Conservation (phyloP, 2,888 invertebrate genomes). For the Spilarctia lutea region DNA sequence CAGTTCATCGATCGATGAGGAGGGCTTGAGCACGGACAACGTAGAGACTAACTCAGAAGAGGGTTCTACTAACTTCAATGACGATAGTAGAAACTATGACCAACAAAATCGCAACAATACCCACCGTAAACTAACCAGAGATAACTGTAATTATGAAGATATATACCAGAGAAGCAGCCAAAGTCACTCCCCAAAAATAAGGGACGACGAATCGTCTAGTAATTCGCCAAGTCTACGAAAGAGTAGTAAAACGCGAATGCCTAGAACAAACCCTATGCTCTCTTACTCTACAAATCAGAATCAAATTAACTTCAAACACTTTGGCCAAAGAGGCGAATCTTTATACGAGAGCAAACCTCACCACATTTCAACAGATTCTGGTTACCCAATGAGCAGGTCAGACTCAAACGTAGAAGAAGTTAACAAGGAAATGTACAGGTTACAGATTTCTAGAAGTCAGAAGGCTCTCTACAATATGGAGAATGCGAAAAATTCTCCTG, state of each 20-base stretch:
- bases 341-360: constrained; percentile 82
- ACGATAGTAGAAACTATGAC: constrained; percentile 80
- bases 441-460: constrained; percentile 83
- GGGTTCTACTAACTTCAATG: constrained; percentile 83
- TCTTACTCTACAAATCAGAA: constrained; percentile 84
- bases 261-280: constrained; percentile 87
- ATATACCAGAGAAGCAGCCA: constrained; percentile 78
- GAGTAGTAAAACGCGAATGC: constrained; percentile 84
- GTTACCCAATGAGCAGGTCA: constrained; percentile 81
- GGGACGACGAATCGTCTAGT: constrained; percentile 81
- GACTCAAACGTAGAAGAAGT: constrained; percentile 85
- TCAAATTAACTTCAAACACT: constrained; percentile 80
- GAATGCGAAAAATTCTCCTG: constrained; percentile 76
- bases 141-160: constrained; percentile 81
- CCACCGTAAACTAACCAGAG: constrained; percentile 85
- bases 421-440: constrained; percentile 84
- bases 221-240: constrained; percentile 84
- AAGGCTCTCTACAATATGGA: constrained; percentile 83
- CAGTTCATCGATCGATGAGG: constrained; percentile 86
- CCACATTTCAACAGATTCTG: constrained; percentile 80
- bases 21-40: constrained; percentile 86
- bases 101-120: constrained; percentile 81
- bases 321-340: constrained; percentile 81
- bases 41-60: constrained; percentile 85
- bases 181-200: constrained; percentile 75